Percentiles rank a stretch among this genome's conserved stretches.
Conservation (phyloP, 2,888 invertebrate genomes). For the Aleiodes leptofemur region DNA sequence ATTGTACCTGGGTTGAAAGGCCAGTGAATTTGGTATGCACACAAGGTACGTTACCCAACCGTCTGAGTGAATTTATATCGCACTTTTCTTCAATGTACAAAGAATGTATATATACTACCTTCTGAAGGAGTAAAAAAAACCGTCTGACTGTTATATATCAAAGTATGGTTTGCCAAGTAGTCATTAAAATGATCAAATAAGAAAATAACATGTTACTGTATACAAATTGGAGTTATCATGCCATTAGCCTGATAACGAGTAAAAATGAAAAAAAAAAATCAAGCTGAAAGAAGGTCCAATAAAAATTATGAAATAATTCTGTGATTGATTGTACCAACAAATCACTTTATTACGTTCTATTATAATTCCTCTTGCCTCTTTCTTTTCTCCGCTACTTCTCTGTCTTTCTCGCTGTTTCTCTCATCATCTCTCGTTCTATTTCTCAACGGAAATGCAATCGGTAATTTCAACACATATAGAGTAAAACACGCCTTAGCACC, state of each 20-base stretch:
- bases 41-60: slow-evolving; percentile 30
- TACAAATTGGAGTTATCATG: slow-evolving; percentile 2
- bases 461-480: slow-evolving; percentile 33
- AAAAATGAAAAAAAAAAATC: neutral
- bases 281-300: neutral
- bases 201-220: slow-evolving; percentile 10
- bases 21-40: slow-evolving; percentile 31
- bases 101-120: neutral
- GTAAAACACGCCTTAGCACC: slow-evolving; percentile 34
- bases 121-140: neutral
- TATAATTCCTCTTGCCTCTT: neutral
- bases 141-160: slow-evolving; percentile 22
- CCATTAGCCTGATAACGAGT: neutral
- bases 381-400: slow-evolving; percentile 1
- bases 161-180: neutral
- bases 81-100: slow-evolving; percentile 26
- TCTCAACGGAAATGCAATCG: slow-evolving; percentile 28
- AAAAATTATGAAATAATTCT: neutral
- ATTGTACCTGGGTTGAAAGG: slow-evolving; percentile 33
- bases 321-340: neutral
- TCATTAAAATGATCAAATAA: slow-evolving; percentile 30
- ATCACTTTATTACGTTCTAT: slow-evolving; percentile 3
- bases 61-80: slow-evolving; percentile 36
- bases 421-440: neutral
- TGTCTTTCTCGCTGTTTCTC: too few species aligned